Percentiles rank a stretch among this genome's conserved stretches.
phyloP scores from a whole-genome alignment of 2,888 invertebrate genomes.

The Spialia ferax region DNA sequence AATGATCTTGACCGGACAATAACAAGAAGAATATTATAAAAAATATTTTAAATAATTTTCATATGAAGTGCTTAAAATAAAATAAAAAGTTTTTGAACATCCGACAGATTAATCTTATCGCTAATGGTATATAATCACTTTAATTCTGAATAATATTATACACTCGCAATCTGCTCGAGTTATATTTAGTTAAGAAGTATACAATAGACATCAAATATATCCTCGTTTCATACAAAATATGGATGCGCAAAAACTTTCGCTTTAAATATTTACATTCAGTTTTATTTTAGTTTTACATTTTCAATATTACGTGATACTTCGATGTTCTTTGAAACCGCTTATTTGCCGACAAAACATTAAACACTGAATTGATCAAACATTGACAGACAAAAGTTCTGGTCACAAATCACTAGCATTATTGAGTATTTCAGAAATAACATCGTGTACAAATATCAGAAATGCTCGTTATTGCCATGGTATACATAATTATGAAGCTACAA shows the following conservation, averaged over 20 bases:
- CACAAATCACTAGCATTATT: constrained; percentile 11
- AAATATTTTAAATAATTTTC: neutral
- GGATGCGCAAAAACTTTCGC: constrained; percentile 30
- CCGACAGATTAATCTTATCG: constrained; percentile 8
- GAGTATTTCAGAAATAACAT: constrained; percentile 18
- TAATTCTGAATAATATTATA: constrained; percentile 20
- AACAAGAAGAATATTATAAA: too few relatives aligned
- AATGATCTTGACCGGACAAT: too few relatives aligned
- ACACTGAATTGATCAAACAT: too few relatives aligned
- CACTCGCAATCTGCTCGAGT: constrained; percentile 18
- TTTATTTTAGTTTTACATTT: constrained; percentile 25
- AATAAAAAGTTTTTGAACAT: constrained; percentile 5
- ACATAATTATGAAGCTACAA: constrained; percentile 8
- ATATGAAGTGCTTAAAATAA: neutral
- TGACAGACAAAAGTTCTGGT: constrained; percentile 14
- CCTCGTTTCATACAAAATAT: constrained; percentile 30
- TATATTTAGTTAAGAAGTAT: constrained; percentile 35
- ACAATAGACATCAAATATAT: constrained; percentile 32
- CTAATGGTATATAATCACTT: constrained; percentile 29
- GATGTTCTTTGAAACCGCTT: constrained; percentile 38
- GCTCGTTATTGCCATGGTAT: constrained; percentile 28
- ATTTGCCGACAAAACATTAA: constrained; percentile 19
- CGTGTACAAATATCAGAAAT: constrained; percentile 29
- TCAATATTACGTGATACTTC: constrained; percentile 26
- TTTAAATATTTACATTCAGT: constrained; percentile 34